phyloP scores from a whole-genome alignment of 2,888 invertebrate species.

The Halictus ligatus region DNA sequence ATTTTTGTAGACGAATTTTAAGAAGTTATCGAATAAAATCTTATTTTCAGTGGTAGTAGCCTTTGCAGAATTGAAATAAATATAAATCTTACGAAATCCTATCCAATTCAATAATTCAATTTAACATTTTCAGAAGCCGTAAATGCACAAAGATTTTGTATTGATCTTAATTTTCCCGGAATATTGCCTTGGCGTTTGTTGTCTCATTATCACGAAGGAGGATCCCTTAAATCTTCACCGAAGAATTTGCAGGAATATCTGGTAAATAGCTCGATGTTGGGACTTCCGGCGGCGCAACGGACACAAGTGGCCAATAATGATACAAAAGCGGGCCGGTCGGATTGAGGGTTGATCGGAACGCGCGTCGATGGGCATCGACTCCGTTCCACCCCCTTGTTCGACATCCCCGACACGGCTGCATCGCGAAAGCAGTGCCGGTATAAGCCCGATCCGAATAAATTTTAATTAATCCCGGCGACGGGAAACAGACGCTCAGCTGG shows the following conservation, averaged over 20 bases:
- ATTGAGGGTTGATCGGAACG: not conserved
- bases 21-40: too few relatives aligned
- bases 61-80: too few relatives aligned
- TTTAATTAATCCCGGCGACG: slow-evolving; percentile 45
- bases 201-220: not conserved
- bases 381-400: not conserved
- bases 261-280: not conserved
- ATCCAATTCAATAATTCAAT: too few relatives aligned
- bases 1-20: too few relatives aligned
- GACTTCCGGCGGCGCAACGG: not conserved
- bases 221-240: not conserved
- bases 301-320: not conserved
- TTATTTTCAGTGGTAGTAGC: too few relatives aligned
- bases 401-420: not conserved
- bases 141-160: too few relatives aligned
- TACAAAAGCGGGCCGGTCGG: not conserved
- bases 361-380: not conserved
- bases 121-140: too few relatives aligned
- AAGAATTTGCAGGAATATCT: not conserved
- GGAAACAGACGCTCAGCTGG: slow-evolving; percentile 13
- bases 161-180: too few relatives aligned
- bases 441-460: slow-evolving; percentile 44
- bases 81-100: too few relatives aligned
- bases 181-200: not conserved
- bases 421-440: not conserved